Evolutionary conservation across 2,113 vertebrate species (phyloP).

Genomic region (Guaruba guarouba): DNA sequence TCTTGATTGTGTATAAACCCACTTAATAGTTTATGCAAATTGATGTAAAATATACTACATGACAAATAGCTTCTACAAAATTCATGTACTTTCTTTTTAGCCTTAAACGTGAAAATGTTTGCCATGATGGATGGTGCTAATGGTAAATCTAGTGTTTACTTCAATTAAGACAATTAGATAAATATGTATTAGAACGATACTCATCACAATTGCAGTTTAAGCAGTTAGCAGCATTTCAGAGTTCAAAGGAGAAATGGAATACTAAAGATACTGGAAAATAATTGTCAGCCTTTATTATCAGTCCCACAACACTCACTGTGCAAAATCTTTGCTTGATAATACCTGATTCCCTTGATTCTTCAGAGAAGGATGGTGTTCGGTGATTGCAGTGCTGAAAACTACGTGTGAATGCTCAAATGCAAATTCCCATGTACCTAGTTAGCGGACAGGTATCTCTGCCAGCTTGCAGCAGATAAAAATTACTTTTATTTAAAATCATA

Average conservation of each 20-base stretch:
- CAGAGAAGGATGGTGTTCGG: background rate
- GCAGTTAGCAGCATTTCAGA: background rate
- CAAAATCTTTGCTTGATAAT: background rate
- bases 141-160: background rate
- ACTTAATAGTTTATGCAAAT: background rate
- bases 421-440: background rate
- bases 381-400: background rate
- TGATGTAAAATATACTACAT: background rate
- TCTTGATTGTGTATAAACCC: background rate
- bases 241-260: background rate
- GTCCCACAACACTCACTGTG: background rate
- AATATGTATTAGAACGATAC: background rate
- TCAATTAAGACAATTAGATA: background rate
- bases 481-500: background rate
- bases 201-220: background rate
- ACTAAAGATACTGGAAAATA: background rate
- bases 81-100: background rate
- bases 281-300: background rate
- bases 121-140: background rate
- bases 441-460: background rate
- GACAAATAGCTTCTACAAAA: background rate
- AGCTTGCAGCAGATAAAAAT: background rate
- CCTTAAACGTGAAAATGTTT: background rate
- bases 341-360: background rate
- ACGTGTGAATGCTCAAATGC: rapidly evolving